phyloP scores from a whole-genome alignment of 2,797 vertebrate species.

The Acanthiza pusilla region DNA sequence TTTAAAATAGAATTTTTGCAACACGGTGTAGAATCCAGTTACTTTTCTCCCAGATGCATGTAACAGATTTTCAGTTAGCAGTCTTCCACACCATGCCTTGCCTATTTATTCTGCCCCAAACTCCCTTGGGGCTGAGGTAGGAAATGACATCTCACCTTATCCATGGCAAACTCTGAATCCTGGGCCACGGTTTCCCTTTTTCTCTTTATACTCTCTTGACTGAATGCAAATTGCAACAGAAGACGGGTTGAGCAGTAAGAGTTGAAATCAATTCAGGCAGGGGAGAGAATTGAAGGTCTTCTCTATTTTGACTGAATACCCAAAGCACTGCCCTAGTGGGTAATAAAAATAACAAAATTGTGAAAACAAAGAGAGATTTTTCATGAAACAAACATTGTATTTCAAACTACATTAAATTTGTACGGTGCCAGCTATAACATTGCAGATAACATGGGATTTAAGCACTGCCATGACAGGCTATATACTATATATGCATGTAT shows the following conservation, averaged over 20 bases:
- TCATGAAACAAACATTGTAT: neutral
- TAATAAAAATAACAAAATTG: neutral
- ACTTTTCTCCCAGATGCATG: neutral
- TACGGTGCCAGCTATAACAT: neutral
- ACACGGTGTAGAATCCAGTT: neutral
- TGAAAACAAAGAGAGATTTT: neutral
- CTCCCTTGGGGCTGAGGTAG: neutral
- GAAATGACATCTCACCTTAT: neutral
- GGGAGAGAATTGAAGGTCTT: neutral
- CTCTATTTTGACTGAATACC: neutral
- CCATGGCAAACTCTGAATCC: neutral
- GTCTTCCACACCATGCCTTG: neutral
- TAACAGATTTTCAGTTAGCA: neutral
- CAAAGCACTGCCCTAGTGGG: neutral
- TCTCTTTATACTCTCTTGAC: neutral
- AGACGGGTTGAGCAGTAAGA: neutral
- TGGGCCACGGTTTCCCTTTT: neutral
- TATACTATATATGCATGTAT: neutral
- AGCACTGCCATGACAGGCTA: neutral
- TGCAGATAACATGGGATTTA: neutral
- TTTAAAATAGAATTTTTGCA: neutral
- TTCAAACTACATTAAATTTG: neutral
- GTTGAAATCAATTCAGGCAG: neutral
- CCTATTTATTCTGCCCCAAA: neutral
- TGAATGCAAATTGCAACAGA: neutral